Percentiles rank a stretch among this genome's conserved stretches.
These are phyloP conservation scores for Denticeps clupeoides DNA, from an alignment of 2,797 vertebrate genomes.

Conservation along the genomic window DNA sequence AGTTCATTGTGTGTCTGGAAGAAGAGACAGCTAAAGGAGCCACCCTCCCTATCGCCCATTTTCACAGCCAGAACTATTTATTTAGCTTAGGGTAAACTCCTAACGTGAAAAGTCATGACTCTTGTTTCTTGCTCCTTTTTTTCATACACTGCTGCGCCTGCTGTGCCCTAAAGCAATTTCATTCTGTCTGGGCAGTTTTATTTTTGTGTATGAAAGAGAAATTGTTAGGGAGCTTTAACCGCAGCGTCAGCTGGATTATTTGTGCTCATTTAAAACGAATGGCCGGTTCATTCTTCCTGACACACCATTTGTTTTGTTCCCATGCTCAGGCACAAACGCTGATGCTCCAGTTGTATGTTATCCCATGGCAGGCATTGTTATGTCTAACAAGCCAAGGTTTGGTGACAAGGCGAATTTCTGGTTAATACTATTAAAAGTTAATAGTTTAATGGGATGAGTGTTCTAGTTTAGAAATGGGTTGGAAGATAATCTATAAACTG, in stretches of 20 bases:
- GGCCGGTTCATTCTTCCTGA: conserved; percentile 47
- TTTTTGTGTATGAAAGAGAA: conserved; percentile 1
- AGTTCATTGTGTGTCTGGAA: conserved; percentile 12
- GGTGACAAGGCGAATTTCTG: conserved; percentile 34
- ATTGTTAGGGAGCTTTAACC: conserved; percentile 21
- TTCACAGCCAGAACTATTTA: conserved; percentile 13
- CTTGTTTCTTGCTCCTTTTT: conserved; percentile 20
- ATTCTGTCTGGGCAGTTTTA: conserved; percentile 23
- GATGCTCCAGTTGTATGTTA: conserved; percentile 40
- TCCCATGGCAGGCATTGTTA: conserved; percentile 15
- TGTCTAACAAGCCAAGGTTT: conserved; percentile 18
- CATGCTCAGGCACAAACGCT: conserved; percentile 44
- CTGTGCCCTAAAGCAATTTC: conserved; percentile 25
- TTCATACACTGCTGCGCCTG: conserved; percentile 7
- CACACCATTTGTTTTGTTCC: conserved; percentile 54
- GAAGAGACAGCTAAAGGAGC: conserved; percentile 2
- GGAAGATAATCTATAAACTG: too few relatives aligned
- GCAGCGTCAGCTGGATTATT: conserved; percentile 48
- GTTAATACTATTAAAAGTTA: conserved; percentile 37
- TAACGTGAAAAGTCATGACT: conserved; percentile 24
- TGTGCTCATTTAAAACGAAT: conserved; percentile 32
- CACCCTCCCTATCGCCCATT: conserved; percentile 5
- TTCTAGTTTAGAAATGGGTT: too few relatives aligned
- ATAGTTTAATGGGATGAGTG: too few relatives aligned
- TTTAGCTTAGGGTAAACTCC: conserved; percentile 18